Conservation (phyloP, 2,888 invertebrate species). For the Thymelicus sylvestris region DNA sequence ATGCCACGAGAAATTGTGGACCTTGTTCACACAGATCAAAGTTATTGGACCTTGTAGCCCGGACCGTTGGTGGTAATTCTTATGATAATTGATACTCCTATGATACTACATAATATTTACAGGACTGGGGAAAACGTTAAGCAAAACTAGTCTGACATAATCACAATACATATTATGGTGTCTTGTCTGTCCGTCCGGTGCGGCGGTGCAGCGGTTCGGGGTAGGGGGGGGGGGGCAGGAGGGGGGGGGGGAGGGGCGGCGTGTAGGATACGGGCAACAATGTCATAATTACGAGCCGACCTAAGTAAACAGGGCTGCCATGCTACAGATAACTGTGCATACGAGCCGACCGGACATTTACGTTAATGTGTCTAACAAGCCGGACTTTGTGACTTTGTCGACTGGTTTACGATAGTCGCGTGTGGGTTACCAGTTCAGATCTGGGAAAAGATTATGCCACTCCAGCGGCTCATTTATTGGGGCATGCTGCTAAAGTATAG, state of each 20-base stretch:
- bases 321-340: neutral
- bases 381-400: no score
- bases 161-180: conserved; percentile 1
- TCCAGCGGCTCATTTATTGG: neutral
- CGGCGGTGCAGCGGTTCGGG: neutral
- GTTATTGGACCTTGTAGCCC: no score
- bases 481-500: no score
- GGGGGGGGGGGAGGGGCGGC: neutral
- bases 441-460: no score
- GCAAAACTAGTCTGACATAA: neutral
- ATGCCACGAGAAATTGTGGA: no score
- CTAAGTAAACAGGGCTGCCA: conserved; percentile 19
- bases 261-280: conserved; percentile 17
- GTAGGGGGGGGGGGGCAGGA: neutral
- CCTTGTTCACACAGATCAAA: no score
- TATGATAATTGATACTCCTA: no score
- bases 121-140: no score
- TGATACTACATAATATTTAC: no score
- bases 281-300: conserved; percentile 24
- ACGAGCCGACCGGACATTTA: neutral
- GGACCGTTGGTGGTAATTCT: no score
- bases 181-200: conserved; percentile 1
- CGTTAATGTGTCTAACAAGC: neutral
- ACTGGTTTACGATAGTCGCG: no score
- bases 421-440: no score